Evolutionary conservation across 1,140 invertebrate genomes (phyloP), one percentile per base, ranked within the genome.

Genomic region (Drosophila carrolli): DNA sequence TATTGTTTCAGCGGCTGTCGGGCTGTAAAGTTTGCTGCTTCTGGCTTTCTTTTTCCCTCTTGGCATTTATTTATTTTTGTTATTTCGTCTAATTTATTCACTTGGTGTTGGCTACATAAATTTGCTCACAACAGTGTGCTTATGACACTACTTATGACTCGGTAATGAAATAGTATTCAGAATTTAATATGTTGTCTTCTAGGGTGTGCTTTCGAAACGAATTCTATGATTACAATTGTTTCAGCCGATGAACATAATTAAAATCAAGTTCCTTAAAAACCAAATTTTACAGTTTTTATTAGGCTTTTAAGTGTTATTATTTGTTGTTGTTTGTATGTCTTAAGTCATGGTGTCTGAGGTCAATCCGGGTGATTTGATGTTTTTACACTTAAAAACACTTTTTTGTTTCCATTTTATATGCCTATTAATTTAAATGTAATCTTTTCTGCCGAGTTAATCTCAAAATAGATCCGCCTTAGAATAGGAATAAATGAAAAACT

Each of bases 1-100:
- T 88, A 88, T 88, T 88, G 84, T 88, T 88, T 80, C 60, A 63
- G 51, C 43, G 63, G 23, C 40, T 44, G 63, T n/a, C 29, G n/a
- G 47, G 13, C 57, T 41, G 57, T 48, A 19, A 46, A 29, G 29
- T 47, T n/a, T 43, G 43, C 60, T 56, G 62, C 47, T 77, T 55
- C 32, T 59, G 32, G 55, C 50, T 53, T 78, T 60, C 58, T 68
- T 72, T 47, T 81, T 32, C 35, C 4, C 23, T 23, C 35, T 43
- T 7, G 19, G 14, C 60, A 63, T 76, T 75, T 71, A 71, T 85
- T 65, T 88, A 62, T 78, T 83, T 62, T 56, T 57, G 35, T 48
- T 35, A 13, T 56, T 55, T 48, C 41, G 43, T 5, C 55, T 79
- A 66, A 88, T 70, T 76, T 88, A 78, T 82, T 82, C 60, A 65